Conservation (phyloP, 2,113 vertebrate genomes). For the Myanophis thanlyinensis region DNA sequence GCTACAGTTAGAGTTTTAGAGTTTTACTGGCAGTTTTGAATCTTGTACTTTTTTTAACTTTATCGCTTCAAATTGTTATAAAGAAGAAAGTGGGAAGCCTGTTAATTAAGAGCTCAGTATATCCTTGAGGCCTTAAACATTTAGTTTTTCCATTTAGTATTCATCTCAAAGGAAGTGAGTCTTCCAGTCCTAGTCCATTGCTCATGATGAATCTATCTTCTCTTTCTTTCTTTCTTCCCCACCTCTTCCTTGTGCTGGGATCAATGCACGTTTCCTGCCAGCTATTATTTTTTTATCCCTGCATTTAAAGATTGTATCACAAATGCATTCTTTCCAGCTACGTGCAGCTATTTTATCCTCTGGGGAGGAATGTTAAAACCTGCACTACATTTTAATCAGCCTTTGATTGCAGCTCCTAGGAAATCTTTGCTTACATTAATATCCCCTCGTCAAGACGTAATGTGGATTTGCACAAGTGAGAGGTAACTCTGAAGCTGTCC, state of each 20-base stretch:
- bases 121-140: constrained; percentile 15
- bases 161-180: constrained; percentile 27
- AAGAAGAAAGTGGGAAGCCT: constrained; percentile 22
- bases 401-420: neutral
- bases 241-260: neutral
- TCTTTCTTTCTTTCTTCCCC: neutral
- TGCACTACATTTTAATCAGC: neutral
- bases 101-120: constrained; percentile 26
- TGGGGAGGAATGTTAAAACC: neutral
- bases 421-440: constrained; percentile 6
- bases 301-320: constrained; percentile 1
- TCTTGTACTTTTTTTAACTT: constrained; percentile 1
- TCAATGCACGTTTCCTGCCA: neutral
- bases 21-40: neutral
- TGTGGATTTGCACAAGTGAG: constrained; percentile 5
- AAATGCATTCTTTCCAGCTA: neutral
- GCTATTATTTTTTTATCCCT: neutral
- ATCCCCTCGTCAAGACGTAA: constrained; percentile 1
- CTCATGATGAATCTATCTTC: neutral
- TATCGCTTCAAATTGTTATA: neutral
- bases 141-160: constrained; percentile 36
- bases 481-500: neutral
- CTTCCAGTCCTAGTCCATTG: constrained; percentile 7
- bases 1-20: too few relatives aligned
- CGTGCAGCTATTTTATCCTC: neutral